Evolutionary conservation across 2,888 invertebrate species (phyloP), one percentile per base, ranked within the genome.

Genomic region (Leptinotarsa rubiginosa): DNA sequence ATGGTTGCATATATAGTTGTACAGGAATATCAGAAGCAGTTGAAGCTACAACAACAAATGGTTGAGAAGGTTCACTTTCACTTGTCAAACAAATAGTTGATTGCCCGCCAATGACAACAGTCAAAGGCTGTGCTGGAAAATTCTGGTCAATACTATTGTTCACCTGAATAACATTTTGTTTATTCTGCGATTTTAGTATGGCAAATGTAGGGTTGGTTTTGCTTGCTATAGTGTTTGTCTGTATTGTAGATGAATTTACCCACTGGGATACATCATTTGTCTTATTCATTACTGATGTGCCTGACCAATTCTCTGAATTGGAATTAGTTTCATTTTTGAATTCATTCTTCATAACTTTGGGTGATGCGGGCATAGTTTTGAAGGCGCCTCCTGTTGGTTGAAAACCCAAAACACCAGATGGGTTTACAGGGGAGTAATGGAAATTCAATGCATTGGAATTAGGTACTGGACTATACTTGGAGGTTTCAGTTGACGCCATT

Each of bases 341-440:
- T 20, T 81, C 78, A 71, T 85, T 86, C 47, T 87, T 87, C 54
- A 88, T 85, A 64, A 89, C 85, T 87, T 90, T 90, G 10, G 90
- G 90, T 25, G 90, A 90, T 74, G 89, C 88, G 4, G 94, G 96
- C 89, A 96, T 94, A 18, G 96, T 96, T 88, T 96, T 96, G 86
- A 97, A 97, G 56, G 97, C 97, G 22, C 97, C 96, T 67, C 96
- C 96, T 70, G 95, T 96, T 0, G 97, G 97, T 87, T 97, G 97
- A 89, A 97, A 97, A 82, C 94, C 95, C 81, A 94, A 93, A 72
- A 95, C 92, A 65, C 96, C 96, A 64, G 93, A 93, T 22, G 96
- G 96, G 89, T 95, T 96, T 69, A 93, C 91, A 70, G 93, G 93
- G 79, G 93, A 92, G 85, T 92, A 93, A 75, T 92, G 91, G 83